Base-by-base conservation (phyloP, 2,113 vertebrate genomes). In the Aphyosemion australe region DNA sequence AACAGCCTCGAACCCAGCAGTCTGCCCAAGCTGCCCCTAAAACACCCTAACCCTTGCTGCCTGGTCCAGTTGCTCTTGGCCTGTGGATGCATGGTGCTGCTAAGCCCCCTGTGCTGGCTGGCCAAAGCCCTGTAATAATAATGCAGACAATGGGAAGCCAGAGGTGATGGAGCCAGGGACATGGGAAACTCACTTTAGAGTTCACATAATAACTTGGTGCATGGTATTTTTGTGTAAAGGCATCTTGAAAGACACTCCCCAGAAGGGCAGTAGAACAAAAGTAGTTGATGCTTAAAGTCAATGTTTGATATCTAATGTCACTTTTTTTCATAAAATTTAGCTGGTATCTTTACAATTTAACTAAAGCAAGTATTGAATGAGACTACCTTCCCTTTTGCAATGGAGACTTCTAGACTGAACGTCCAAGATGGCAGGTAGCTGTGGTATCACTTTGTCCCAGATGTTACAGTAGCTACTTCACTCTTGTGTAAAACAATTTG, bases 51-150 rank as follows among this genome's bases (percentile, higher is more conserved):
- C 34, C 43, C 62, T 15, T 42, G 75, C 69, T 59, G 71, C 57
- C 65, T 8, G 48, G 69, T 61, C 51, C 70, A 65, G 82, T 85
- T 82, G 77, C 76, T 85, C 74, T 86, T 85, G 85, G 85, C 78
- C 67, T 71, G 56, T 12, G 63, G 59, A 45, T 68, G 74, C 72
- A 72, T 57, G 85, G 77, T 69, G 58, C 53, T 9, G 54, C 67
- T 87, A 89, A 90, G 87, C 88, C 41, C 83, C 61, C 74, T 39
- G 55, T 63, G 63, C 65, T 80, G 34, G 65, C 55, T 16, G 46
- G 56, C 77, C 78, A 88, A 90, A 88, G 84, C 83, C 81, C 80
- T 51, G 43, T 34, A 20, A 87, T 42, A 63, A 72, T 77, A 82
- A 86, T 79, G 65, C 70, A 82, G 71, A 53, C 55, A 51, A 65